phyloP scores from a whole-genome alignment of 2,113 vertebrate genomes.

The Mirza zaza region DNA sequence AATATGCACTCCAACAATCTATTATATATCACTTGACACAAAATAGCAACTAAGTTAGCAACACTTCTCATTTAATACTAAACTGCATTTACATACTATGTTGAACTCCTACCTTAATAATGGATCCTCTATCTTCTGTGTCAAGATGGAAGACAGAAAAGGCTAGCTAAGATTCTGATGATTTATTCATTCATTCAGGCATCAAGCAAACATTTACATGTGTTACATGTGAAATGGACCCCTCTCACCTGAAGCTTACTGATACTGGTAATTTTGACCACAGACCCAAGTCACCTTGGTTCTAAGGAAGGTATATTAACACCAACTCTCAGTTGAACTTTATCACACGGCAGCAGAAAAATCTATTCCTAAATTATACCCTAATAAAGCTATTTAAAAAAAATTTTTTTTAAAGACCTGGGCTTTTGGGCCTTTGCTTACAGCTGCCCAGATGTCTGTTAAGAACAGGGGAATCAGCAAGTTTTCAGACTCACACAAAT shows the following conservation, averaged over 20 bases:
- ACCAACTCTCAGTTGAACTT: not conserved
- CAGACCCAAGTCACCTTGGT: not conserved
- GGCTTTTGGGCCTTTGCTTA: not conserved
- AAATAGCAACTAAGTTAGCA: not conserved
- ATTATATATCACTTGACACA: not conserved
- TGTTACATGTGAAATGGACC: not conserved
- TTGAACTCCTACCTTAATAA: not conserved
- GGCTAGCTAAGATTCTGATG: not conserved
- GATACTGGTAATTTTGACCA: not conserved
- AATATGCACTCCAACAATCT: not conserved
- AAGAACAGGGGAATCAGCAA: not conserved
- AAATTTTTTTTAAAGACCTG: not conserved
- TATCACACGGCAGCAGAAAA: constrained; percentile 25
- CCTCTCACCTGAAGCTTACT: not conserved
- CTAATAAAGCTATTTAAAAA: not conserved
- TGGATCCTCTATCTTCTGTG: not conserved
- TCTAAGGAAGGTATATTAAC: not conserved
- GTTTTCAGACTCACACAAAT: not conserved
- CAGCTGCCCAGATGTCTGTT: not conserved
- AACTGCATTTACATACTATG: not conserved
- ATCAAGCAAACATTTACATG: not conserved
- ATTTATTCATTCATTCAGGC: not conserved
- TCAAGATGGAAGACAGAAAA: not conserved
- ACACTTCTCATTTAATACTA: not conserved
- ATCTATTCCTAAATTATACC: not conserved